A percentile compares a stretch with the other conserved stretches of the same genome.
Conservation (phyloP, 2,888 invertebrate genomes). For the Xylota segnis region DNA sequence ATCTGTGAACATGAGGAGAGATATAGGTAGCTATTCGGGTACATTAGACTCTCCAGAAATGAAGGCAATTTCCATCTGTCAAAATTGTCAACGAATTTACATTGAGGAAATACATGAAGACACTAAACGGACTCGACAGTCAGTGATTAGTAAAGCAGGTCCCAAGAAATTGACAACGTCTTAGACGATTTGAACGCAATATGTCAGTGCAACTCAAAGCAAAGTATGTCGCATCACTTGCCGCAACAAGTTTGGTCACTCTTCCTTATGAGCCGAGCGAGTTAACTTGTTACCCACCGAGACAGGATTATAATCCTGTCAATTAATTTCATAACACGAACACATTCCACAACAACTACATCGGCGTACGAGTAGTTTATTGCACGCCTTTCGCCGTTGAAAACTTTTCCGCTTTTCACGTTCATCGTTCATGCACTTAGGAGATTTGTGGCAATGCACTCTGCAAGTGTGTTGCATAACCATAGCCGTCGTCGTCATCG, state of each 20-base stretch:
- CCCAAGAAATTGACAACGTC: too few species aligned
- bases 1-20: too few species aligned
- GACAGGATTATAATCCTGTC: slow-evolving; percentile 14
- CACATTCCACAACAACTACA: slow-evolving; percentile 13
- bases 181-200: too few species aligned
- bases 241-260: background rate
- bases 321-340: slow-evolving; percentile 22
- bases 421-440: slow-evolving; percentile 80
- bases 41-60: too few species aligned
- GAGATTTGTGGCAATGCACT: slow-evolving; percentile 67
- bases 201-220: too few species aligned
- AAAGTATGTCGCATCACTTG: background rate
- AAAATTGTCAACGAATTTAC: too few species aligned
- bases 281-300: background rate
- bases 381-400: slow-evolving; percentile 72
- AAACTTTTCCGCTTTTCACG: slow-evolving; percentile 84
- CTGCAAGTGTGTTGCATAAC: slow-evolving; percentile 59
- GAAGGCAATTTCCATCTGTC: too few species aligned
- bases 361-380: slow-evolving; percentile 36
- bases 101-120: too few species aligned
- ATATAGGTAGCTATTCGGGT: too few species aligned
- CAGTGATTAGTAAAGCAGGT: too few species aligned
- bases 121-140: too few species aligned
- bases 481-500: slow-evolving; percentile 1
- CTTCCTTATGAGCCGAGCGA: background rate